phyloP scores from a whole-genome alignment of 2,888 invertebrate genomes.

The Cerastis leucographa region DNA sequence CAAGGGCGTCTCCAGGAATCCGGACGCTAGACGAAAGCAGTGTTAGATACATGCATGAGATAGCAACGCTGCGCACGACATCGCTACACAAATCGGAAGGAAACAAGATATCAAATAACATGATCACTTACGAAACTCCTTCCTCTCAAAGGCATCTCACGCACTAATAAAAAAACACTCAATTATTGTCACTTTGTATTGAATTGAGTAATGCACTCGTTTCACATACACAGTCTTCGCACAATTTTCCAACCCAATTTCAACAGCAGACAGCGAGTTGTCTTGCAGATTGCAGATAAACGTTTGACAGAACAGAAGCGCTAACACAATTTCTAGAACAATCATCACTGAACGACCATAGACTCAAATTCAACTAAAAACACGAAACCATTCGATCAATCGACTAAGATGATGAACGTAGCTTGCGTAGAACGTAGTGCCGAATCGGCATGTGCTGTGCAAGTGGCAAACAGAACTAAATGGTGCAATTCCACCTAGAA shows the following conservation, averaged over 20 bases:
- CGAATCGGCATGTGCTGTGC: too few relatives aligned
- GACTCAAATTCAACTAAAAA: conserved; percentile 27
- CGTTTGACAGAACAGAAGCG: conserved; percentile 66
- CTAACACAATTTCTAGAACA: conserved; percentile 82
- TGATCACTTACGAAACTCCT: conserved; percentile 84
- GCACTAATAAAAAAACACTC: conserved; percentile 70
- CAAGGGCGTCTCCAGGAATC: conserved; percentile 68
- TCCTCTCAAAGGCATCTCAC: conserved; percentile 88
- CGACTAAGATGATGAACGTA: not conserved
- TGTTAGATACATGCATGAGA: conserved; percentile 72
- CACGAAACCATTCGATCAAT: not conserved
- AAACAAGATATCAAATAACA: conserved; percentile 71
- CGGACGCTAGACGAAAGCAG: conserved; percentile 55
- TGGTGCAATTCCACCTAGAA: too few relatives aligned
- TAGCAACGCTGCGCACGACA: conserved; percentile 63
- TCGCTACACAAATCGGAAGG: conserved; percentile 60
- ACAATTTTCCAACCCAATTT: conserved; percentile 60
- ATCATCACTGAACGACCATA: conserved; percentile 69
- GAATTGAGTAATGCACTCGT: conserved; percentile 46
- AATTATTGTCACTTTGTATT: conserved; percentile 63
- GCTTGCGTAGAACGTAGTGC: too few relatives aligned
- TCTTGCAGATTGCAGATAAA: conserved; percentile 69
- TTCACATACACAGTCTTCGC: conserved; percentile 67
- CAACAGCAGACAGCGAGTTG: conserved; percentile 49
- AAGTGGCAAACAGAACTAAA: too few relatives aligned